Evolutionary conservation across 2,113 vertebrate genomes (phyloP), one percentile per base, ranked within the genome.

Genomic region (Hemibagrus wyckioides): DNA sequence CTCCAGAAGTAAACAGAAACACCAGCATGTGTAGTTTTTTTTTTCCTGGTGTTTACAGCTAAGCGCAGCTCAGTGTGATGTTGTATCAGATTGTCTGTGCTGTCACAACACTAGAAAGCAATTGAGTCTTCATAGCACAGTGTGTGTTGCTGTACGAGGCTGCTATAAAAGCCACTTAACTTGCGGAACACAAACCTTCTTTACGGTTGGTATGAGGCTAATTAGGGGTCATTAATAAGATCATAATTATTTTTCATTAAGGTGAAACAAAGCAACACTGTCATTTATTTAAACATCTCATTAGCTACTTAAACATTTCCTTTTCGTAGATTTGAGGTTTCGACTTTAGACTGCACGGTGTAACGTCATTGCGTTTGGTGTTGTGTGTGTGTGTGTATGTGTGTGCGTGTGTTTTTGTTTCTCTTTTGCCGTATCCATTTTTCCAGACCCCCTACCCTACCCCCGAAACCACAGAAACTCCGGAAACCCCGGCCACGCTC

Each of bases 381-480:
- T 85, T 82, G 41, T 87, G 87, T 93, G 83, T 84, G 92, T 92
- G 91, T 89, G 94, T 89, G 92, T 94, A 85, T n/a, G n/a, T 95
- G 93, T 93, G 30, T 89, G 56, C 19, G 48, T 86, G 15, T 87
- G 85, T 96, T 88, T 93, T 92, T 95, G 89, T 96, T 95, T 94
- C 92, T 85, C 94, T 87, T n/a, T 91, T 91, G 90, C 92, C 88
- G 90, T 90, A 90, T 84, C 90, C 89, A 89, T 95, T 96, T 95
- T 96, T 95, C 95, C 95, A 99, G 98, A 96, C 98, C 98, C 96
- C 98, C 98, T 92, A 97, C 96, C 92, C 97, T 99, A 91, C 98
- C 98, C 97, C 98, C 98, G 95, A 99, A 99, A 93, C 97, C 98
- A 97, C 98, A 99, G 97, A 99, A 98, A 99, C 97, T 98, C 96